Base-by-base conservation (phyloP, 1,140 invertebrate species). In the Lucilia cuprina region DNA sequence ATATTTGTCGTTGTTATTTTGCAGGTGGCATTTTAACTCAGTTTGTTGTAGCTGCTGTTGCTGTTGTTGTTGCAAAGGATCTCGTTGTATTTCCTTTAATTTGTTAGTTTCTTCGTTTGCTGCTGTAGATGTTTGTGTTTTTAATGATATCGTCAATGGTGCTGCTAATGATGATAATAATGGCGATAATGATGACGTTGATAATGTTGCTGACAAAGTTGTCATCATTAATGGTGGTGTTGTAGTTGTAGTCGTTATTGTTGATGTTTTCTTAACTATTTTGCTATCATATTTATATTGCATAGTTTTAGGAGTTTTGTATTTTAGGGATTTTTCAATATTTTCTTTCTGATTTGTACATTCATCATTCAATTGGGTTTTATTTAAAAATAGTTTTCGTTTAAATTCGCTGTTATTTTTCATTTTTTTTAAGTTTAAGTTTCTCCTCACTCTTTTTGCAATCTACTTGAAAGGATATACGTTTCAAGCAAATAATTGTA, bases 101-200 rank as follows among this genome's bases (percentile, higher is more conserved):
- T 19, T 19, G 65, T 19, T 49, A 17, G 49, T 19, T 74, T 30
- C 34, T 74, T 9, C 65, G 60, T 17, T 14, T n/a, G 82, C 49
- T 84, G 30, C 60, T 83, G 21, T 55, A 82, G 84, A 25, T 84
- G 77, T 77, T 60, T 84, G 84, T 82, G 70, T 83, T 77, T 10
- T 82, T 17, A 55, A 55, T 17, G 12, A 55, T 83, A 60, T 60
- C 65, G n/a, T 83, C 19, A 34, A 35, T 47, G 25, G 47, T 74
- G 47, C 60, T 60, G 35, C 34, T 83, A 47, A 83, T 74, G 82
- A 17, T 65, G 82, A 70, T 35, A 70, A 83, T 83, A 83, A 70
- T 83, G 82, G 82, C 25, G 17, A 65, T 65, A 41, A 30, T 12
- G 50, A 25, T 70, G 55, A 35, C 13, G 30, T 30, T 25, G 10